Conservation (phyloP, 1,140 invertebrate genomes). For the Lucilia sericata region DNA sequence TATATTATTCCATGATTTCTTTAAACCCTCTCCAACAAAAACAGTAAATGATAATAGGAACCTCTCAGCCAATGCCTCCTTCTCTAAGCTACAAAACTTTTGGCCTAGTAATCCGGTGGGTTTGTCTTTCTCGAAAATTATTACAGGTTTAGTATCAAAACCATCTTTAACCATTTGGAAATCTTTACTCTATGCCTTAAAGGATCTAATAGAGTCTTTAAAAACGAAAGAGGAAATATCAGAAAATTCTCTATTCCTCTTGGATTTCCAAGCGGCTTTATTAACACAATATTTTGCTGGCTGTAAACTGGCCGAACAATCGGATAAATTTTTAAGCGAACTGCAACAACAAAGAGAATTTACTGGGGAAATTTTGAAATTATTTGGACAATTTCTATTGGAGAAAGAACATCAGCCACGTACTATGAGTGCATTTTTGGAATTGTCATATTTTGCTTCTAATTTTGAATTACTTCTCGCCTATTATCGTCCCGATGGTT, state of each 20-base stretch:
- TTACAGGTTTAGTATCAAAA: constrained; percentile 59
- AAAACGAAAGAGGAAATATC: constrained; percentile 45
- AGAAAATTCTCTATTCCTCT: constrained; percentile 50
- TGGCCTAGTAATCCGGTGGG: constrained; percentile 60
- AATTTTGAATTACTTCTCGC: constrained; percentile 54
- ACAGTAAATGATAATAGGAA: not conserved
- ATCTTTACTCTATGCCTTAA: constrained; percentile 56
- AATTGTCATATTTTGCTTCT: constrained; percentile 55
- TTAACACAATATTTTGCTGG: constrained; percentile 60
- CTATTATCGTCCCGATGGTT: constrained; percentile 60
- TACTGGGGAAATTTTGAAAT: constrained; percentile 49
- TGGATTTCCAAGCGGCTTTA: constrained; percentile 60
- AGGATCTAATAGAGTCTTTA: constrained; percentile 51
- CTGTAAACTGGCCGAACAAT: constrained; percentile 58
- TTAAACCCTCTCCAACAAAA: not conserved
- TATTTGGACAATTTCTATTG: constrained; percentile 56
- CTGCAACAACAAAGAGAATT: constrained; percentile 37
- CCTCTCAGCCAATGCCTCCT: not conserved
- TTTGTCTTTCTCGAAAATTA: constrained; percentile 56
- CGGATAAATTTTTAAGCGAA: constrained; percentile 46
- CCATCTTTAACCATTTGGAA: constrained; percentile 65
- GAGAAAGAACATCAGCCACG: constrained; percentile 58
- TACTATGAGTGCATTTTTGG: constrained; percentile 60
- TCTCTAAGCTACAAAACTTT: constrained; percentile 45
- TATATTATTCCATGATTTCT: constrained; percentile 27